Base-by-base conservation (phyloP, 2,888 invertebrate species). In the Aporophyla lueneburgensis region DNA sequence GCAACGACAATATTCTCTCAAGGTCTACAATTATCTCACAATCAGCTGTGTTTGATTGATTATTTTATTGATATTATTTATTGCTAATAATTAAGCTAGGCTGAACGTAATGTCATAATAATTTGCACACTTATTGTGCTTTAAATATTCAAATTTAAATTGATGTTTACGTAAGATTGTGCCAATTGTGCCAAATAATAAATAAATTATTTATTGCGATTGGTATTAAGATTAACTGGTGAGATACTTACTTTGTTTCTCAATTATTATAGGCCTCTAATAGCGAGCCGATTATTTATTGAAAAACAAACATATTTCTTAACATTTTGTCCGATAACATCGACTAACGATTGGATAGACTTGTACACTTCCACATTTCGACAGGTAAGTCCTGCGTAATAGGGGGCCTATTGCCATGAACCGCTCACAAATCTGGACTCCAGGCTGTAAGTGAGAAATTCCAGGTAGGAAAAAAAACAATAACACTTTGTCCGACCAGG, bases 121-220 rank as follows among this genome's bases (percentile, higher is more conserved):
- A 83, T 85, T 85, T 81, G 76, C 76, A 68, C 70, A 75, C 65
- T 86, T 78, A 86, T 86, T 86, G 79, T 86, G 56, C 65, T 59
- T 76, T 71, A 65, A 76, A 68, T 71, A 79, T 84, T 84, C 54
- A 67, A 81, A 74, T 81, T 81, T 78, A 78, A 81, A 77, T 86
- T 77, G 59, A 68, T 81, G 74, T 83, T 78, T 86, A 78, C 80
- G 77, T 74, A 80, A 80, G 72, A 75, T 51, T 78, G 80, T 62
- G 63, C 63, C 67, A 82, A 78, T 67, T 78, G 67, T 76, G 68
- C 63, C 53, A 66, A 83, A 78, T 83, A 65, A 56, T 74, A 61
- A 43, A 83, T 74, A 33, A 12, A 24, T 79, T 16, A 67, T 80
- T 80, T 79, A 74, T 73, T 51, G 27, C 56, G 51, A 71, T 70